Percentiles rank a stretch among this genome's conserved stretches.
phyloP scores from a whole-genome alignment of 2,113 vertebrate species.

The Megalops atlanticus region DNA sequence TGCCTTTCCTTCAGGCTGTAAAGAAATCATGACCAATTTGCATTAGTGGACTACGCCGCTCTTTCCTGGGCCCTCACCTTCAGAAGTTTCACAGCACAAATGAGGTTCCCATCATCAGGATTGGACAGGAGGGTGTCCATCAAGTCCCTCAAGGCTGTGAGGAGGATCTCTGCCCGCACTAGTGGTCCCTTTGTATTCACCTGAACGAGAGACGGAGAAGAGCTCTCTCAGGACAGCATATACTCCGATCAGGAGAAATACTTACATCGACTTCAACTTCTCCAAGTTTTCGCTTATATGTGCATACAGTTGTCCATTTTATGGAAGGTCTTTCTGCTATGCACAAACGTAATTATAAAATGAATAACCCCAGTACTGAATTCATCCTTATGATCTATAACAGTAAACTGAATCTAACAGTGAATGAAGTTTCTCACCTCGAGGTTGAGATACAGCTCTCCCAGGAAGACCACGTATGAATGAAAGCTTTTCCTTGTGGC shows the following conservation, averaged over 20 bases:
- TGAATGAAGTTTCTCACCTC: slow-evolving; percentile 74
- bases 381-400: not conserved
- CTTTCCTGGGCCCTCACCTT: slow-evolving; percentile 70
- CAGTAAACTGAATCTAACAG: no score
- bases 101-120: slow-evolving; percentile 87
- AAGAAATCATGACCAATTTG: not conserved
- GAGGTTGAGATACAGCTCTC: slow-evolving; percentile 92
- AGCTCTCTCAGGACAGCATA: not conserved
- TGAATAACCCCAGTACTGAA: no score
- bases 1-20: no score
- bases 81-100: slow-evolving; percentile 86
- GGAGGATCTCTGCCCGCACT: slow-evolving; percentile 82
- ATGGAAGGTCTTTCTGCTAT: no score
- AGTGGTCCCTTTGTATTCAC: slow-evolving; percentile 75
- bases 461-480: slow-evolving; percentile 90
- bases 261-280: not conserved
- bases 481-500: slow-evolving; percentile 84
- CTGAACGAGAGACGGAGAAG: slow-evolving; percentile 55
- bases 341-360: no score
- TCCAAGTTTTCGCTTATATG: no score
- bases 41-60: no score
- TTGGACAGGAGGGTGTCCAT: slow-evolving; percentile 80
- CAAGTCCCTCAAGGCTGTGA: slow-evolving; percentile 82
- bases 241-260: not conserved
- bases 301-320: no score